Conservation (phyloP, 64 coral and sea anemone species). For the Cladopsammia gracilis region DNA sequence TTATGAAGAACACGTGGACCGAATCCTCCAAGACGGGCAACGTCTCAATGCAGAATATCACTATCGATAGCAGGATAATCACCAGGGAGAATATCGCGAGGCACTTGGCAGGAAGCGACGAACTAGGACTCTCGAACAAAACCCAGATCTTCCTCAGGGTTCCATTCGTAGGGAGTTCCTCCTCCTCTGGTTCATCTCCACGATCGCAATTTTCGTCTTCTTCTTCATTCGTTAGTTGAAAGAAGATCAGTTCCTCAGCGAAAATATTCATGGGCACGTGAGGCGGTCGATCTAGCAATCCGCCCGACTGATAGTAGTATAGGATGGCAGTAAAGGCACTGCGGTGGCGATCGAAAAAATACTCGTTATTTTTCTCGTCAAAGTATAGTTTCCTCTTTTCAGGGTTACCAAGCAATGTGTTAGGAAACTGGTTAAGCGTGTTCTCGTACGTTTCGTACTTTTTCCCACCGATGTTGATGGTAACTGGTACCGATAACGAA, state of each 20-base stretch:
- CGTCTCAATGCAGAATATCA: constrained; percentile 91
- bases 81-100: constrained; percentile 74
- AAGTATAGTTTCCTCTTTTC: constrained; percentile 79
- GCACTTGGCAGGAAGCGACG: constrained; percentile 69
- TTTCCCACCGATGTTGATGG: constrained; percentile 91
- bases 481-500: constrained; percentile 2
- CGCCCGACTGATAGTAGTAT: constrained; percentile 93
- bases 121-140: constrained; percentile 81
- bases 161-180: constrained; percentile 71
- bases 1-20: constrained; percentile 40
- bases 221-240: constrained; percentile 81
- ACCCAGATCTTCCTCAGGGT: constrained; percentile 73
- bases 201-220: constrained; percentile 56
- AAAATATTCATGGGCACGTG: constrained; percentile 86
- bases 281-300: constrained; percentile 73
- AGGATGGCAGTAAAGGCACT: constrained; percentile 91
- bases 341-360: constrained; percentile 93
- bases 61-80: constrained; percentile 88
- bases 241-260: constrained; percentile 85
- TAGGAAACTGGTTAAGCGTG: constrained; percentile 84
- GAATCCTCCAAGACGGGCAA: constrained; percentile 72
- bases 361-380: constrained; percentile 84
- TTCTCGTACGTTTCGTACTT: constrained; percentile 88
- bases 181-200: background rate
- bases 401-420: constrained; percentile 79